These are phyloP conservation scores for Tetramorium alpestre DNA, from an alignment of 1,140 invertebrate genomes.

Conservation along the genomic window DNA sequence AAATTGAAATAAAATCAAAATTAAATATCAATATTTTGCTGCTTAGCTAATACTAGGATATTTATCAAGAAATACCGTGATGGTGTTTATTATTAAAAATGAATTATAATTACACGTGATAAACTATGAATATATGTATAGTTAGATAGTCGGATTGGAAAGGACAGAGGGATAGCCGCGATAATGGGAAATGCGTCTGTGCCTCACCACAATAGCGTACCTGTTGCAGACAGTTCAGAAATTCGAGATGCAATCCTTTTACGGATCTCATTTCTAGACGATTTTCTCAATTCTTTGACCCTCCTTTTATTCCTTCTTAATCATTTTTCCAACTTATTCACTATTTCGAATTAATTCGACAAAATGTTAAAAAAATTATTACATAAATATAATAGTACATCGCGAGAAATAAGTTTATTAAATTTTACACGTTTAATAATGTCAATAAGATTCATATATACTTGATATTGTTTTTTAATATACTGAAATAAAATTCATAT, in stretches of 20 bases:
- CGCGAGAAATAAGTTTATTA: neutral
- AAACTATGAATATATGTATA: neutral
- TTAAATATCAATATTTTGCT: neutral
- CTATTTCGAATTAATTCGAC: neutral
- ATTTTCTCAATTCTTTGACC: conserved; percentile 18
- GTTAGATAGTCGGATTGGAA: neutral
- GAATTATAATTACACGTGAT: neutral
- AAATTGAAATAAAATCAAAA: conserved; percentile 1
- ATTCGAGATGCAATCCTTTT: neutral
- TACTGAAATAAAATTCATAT: neutral
- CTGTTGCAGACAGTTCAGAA: conserved; percentile 61
- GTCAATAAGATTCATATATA: neutral
- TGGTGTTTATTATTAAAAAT: neutral
- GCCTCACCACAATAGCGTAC: conserved; percentile 42
- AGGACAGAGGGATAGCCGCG: neutral
- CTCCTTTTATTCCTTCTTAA: neutral
- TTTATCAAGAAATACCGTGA: neutral
- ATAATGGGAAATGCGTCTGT: conserved; percentile 41
- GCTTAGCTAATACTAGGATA: neutral
- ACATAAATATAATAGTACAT: neutral
- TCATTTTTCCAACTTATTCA: neutral
- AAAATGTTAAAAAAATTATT: neutral
- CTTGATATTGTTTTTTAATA: neutral
- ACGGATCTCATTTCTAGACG: neutral
- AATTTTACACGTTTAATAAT: neutral